These are phyloP conservation scores for Cyanoliseus patagonus DNA, from an alignment of 2,113 vertebrate genomes.

Conservation along the genomic window DNA sequence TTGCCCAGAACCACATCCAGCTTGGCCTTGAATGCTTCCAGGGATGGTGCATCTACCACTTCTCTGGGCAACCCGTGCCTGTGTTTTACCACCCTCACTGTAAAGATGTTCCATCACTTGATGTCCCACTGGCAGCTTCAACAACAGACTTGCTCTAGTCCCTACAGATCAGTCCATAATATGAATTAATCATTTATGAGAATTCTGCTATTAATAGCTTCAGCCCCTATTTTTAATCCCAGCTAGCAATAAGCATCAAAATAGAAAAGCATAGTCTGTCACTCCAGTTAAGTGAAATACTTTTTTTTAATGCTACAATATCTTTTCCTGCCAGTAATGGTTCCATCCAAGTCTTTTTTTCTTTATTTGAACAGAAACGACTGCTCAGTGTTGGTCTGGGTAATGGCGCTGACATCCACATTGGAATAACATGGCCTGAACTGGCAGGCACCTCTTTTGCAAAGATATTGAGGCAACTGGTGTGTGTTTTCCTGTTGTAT, in stretches of 20 bases:
- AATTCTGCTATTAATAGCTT: not conserved
- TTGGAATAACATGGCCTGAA: not conserved
- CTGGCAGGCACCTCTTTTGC: not conserved
- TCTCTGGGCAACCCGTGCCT: too few relatives aligned
- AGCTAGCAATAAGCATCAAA: not conserved
- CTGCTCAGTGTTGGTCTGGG: not conserved
- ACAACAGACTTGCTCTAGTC: too few relatives aligned
- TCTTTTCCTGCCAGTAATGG: not conserved
- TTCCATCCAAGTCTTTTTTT: not conserved
- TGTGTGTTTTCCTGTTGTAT: conserved; percentile 10
- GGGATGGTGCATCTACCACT: too few relatives aligned
- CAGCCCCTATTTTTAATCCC: not conserved
- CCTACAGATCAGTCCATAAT: too few relatives aligned
- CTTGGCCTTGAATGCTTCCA: too few relatives aligned
- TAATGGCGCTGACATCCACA: not conserved
- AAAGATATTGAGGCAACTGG: not conserved
- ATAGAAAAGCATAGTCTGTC: not conserved
- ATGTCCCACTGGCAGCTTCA: too few relatives aligned
- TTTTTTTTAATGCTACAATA: not conserved
- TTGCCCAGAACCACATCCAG: too few relatives aligned
- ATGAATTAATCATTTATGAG: not conserved
- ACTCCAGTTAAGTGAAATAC: not conserved
- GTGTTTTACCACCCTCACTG: too few relatives aligned
- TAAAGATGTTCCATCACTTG: too few relatives aligned
- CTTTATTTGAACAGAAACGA: not conserved